phyloP scores from a whole-genome alignment of 2,113 vertebrate species.

The Microcebus murinus region DNA sequence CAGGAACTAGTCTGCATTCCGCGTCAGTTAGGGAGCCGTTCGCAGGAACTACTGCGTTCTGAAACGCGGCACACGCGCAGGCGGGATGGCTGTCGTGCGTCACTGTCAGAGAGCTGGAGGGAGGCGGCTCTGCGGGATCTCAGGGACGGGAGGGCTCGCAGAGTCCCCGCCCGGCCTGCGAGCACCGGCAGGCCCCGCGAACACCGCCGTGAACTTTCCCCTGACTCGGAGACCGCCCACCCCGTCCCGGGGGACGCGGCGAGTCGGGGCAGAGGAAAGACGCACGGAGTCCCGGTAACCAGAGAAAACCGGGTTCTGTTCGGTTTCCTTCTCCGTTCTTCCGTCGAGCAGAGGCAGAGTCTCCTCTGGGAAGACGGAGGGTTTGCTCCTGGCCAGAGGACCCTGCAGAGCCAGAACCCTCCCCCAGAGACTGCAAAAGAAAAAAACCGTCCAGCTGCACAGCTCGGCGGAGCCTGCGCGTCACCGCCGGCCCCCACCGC shows the following conservation, averaged over 20 bases:
- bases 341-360: background rate
- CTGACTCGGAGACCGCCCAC: slow-evolving; percentile 69
- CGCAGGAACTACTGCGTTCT: background rate
- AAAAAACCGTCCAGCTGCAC: background rate
- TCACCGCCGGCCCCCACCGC: background rate
- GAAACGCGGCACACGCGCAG: slow-evolving; percentile 13
- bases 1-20: too few species aligned
- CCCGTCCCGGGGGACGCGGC: slow-evolving; percentile 52
- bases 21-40: too few species aligned
- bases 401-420: background rate
- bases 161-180: background rate
- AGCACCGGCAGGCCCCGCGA: slow-evolving; percentile 62
- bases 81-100: slow-evolving; percentile 59
- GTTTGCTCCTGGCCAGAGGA: background rate
- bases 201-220: slow-evolving; percentile 26
- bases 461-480: accelerated
- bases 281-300: background rate
- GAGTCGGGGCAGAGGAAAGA: slow-evolving; percentile 65
- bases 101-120: slow-evolving; percentile 43
- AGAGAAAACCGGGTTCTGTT: background rate
- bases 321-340: background rate
- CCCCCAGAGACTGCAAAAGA: background rate
- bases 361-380: background rate
- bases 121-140: slow-evolving; percentile 28
- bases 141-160: slow-evolving; percentile 50